These are phyloP conservation scores for Hyla sarda DNA, from an alignment of 2,113 vertebrate genomes.

Conservation along the genomic window DNA sequence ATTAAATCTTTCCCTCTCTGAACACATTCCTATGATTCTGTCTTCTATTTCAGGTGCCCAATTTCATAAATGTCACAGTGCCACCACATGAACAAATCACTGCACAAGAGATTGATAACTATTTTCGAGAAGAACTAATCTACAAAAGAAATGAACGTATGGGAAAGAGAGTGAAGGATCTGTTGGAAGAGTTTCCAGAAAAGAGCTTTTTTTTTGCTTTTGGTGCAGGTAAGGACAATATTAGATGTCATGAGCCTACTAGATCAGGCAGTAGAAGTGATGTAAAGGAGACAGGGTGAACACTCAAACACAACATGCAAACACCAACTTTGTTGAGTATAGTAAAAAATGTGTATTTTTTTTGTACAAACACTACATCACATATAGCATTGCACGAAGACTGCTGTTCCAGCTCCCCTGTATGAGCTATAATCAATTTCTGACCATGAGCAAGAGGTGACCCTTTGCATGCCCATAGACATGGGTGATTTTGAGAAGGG, in stretches of 20 bases:
- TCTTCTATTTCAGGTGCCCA: conserved; percentile 76
- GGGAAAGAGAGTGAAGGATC: conserved; percentile 80
- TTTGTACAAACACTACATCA: too few species aligned
- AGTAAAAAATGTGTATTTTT: too few species aligned
- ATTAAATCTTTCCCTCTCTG: background rate
- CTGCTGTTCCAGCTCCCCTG: too few species aligned
- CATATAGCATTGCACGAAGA: background rate
- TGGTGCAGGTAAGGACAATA: conserved; percentile 80
- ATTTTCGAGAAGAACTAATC: conserved; percentile 87
- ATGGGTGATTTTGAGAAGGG: too few species aligned
- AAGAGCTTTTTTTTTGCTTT: conserved; percentile 93
- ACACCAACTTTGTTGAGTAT: too few species aligned
- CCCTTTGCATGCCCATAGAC: too few species aligned
- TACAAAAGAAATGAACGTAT: conserved; percentile 87
- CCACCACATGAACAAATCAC: conserved; percentile 79
- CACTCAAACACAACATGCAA: too few species aligned
- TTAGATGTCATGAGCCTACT: background rate
- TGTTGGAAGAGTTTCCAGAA: conserved; percentile 81
- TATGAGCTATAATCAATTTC: too few species aligned
- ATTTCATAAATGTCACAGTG: conserved; percentile 85
- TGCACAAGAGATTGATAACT: conserved; percentile 87
- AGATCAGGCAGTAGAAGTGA: too few species aligned
- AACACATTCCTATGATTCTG: background rate
- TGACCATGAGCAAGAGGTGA: too few species aligned
- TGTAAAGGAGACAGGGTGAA: too few species aligned